Percentiles rank a stretch among this genome's conserved stretches.
These are phyloP conservation scores for Carettochelys insculpta DNA, from an alignment of 2,113 vertebrate species.

Conservation along the genomic window DNA sequence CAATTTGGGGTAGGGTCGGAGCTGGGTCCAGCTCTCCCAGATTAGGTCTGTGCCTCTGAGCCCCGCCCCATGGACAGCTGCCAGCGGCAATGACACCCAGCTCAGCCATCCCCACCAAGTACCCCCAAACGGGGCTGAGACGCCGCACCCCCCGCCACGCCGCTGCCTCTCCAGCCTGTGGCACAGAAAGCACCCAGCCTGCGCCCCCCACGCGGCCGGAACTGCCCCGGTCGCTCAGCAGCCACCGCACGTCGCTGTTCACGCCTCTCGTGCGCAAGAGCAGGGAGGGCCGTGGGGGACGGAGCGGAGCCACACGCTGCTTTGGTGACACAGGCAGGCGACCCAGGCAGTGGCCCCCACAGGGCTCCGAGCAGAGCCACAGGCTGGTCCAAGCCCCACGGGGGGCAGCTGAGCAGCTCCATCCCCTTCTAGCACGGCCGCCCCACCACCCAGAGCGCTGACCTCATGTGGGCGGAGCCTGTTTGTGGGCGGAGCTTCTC, in stretches of 20 bases:
- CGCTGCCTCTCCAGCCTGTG: neutral
- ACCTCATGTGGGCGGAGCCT: neutral
- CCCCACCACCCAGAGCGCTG: rapidly evolving
- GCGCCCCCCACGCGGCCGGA: rapidly evolving
- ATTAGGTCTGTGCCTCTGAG: neutral
- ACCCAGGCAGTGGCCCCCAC: neutral
- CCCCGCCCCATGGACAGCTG: neutral
- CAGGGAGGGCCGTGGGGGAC: neutral
- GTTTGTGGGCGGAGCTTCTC: too few relatives aligned
- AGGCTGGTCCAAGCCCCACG: too few relatives aligned
- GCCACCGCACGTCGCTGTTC: neutral
- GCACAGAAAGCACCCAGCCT: too few relatives aligned
- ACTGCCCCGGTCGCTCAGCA: rapidly evolving
- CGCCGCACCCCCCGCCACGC: neutral
- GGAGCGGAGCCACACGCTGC: neutral
- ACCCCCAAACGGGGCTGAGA: neutral
- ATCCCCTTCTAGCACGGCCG: too few relatives aligned
- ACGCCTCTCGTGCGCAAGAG: neutral
- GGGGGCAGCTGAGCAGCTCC: too few relatives aligned
- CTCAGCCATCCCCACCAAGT: neutral
- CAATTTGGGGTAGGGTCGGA: neutral
- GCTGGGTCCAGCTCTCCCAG: neutral
- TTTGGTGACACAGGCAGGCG: neutral
- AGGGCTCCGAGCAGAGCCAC: neutral
- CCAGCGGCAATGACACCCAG: neutral